Base-by-base conservation (phyloP, 2,797 vertebrate genomes). In the Tokudaia tokunoshimensis region DNA sequence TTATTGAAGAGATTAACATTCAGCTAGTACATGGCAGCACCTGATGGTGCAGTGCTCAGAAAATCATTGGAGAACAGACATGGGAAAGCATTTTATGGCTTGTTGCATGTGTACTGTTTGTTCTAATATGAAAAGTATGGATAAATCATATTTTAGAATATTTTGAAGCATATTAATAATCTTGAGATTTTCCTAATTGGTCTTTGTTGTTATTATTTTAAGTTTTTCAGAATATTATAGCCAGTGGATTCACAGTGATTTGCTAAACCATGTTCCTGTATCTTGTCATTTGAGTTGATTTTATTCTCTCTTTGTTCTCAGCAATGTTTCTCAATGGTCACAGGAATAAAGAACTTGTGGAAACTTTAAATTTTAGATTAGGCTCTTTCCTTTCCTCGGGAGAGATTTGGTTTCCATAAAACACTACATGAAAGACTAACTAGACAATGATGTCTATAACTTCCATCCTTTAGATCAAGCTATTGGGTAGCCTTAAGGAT, bases 1-100 rank as follows among this genome's bases (percentile, higher is more conserved):
- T 89, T 94, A 95, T 14, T 31, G 20, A 81, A 74, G 72, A 94
- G 87, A 94, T 94, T 91, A 86, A 86, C 50, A 72, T 86, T 67
- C 61, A 93, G 86, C 61, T 50, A 50, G 20, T 57, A 19, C 37
- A 63, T 3, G 75, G 59, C 6, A 0, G 41, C 63, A 47, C 34
- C n/a, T 47, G 72, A 50, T 9, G 65, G 44, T 15, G 17, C 50
- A 63, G 3, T 37, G 20, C 74, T 44, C 13, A 70, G n/a, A 72
- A 94, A 78, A 72, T 72, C 24, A 3, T 47, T n/a, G 41, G 20
- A 85, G 57, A 67, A 92, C 74, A 74, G 52, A 88, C 14, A 26
- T 26, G 3, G 78, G 41, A 74, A 88, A 67, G 31, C 61, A 20
- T 41, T 83, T 95, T 41, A 91, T 31, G 31, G 44, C 17, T 83